These are phyloP conservation scores for Phalacrocorax brasilianus DNA, from an alignment of 2,113 vertebrate species.

Conservation along the genomic window DNA sequence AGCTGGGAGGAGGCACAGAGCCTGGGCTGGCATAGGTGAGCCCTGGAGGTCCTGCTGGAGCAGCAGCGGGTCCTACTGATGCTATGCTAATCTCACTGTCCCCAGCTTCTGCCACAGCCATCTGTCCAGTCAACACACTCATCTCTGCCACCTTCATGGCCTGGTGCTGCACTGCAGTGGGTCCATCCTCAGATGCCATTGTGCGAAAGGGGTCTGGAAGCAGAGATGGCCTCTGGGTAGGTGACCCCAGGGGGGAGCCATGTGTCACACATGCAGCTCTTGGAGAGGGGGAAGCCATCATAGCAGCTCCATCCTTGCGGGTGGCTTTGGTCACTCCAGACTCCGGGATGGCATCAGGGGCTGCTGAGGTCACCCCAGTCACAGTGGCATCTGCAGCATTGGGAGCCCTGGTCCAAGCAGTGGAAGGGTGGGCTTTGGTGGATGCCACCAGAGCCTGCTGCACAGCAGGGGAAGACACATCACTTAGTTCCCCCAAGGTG, in stretches of 20 bases:
- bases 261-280: not conserved
- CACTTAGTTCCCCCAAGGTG: fast-evolving
- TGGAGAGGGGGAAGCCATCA: not conserved
- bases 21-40: not conserved
- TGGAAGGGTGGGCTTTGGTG: fast-evolving
- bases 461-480: not conserved
- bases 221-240: not conserved
- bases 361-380: not conserved
- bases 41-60: not conserved
- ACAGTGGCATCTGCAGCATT: fast-evolving
- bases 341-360: not conserved
- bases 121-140: not conserved
- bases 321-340: not conserved
- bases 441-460: fast-evolving
- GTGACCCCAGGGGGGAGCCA: not conserved
- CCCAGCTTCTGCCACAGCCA: not conserved
- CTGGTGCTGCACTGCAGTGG: not conserved
- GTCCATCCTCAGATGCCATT: not conserved
- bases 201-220: not conserved
- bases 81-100: not conserved
- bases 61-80: fast-evolving
- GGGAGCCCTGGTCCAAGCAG: not conserved
- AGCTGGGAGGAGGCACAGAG: not conserved
- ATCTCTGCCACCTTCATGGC: not conserved
- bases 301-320: not conserved